phyloP scores from a whole-genome alignment of 2,888 invertebrate genomes.

The Omphaloscelis lunosa region DNA sequence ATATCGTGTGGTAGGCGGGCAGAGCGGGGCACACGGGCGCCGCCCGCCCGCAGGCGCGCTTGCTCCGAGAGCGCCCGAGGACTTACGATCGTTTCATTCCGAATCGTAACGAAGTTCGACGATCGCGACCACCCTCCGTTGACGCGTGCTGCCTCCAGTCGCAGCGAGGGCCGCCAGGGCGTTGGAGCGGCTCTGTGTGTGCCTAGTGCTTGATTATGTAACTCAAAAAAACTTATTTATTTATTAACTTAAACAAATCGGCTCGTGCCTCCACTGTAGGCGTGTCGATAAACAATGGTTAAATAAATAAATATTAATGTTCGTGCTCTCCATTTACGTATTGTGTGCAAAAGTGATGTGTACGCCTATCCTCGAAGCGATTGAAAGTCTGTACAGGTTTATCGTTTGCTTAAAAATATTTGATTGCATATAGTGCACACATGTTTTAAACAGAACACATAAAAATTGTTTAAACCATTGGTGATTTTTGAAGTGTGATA shows the following conservation, averaged over 20 bases:
- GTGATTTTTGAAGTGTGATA: slow-evolving; percentile 50
- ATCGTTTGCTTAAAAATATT: slow-evolving; percentile 82
- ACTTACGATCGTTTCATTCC: slow-evolving; percentile 88
- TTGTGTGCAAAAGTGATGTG: slow-evolving; percentile 86
- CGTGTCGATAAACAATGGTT: slow-evolving; percentile 68
- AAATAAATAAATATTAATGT: slow-evolving; percentile 57
- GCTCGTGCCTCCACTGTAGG: slow-evolving; percentile 67
- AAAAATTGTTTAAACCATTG: slow-evolving; percentile 63
- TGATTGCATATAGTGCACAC: slow-evolving; percentile 61
- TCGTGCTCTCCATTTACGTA: slow-evolving; percentile 62
- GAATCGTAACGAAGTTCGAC: slow-evolving; percentile 89
- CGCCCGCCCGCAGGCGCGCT: slow-evolving; percentile 89
- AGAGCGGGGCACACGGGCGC: slow-evolving; percentile 83
- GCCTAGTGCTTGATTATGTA: slow-evolving; percentile 88
- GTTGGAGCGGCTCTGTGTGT: slow-evolving; percentile 86
- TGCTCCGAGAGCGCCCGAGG: slow-evolving; percentile 88
- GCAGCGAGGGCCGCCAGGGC: slow-evolving; percentile 88
- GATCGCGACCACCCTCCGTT: slow-evolving; percentile 87
- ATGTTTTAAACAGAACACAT: slow-evolving; percentile 57
- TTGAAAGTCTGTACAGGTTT: slow-evolving; percentile 85
- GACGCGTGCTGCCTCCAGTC: slow-evolving; percentile 89
- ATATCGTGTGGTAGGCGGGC: slow-evolving; percentile 80
- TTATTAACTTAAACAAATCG: slow-evolving; percentile 84
- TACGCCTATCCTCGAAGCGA: slow-evolving; percentile 84
- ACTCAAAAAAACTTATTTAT: slow-evolving; percentile 89